Evolutionary conservation across 2,113 vertebrate species (phyloP).

Genomic region (Paratilapia polleni): DNA sequence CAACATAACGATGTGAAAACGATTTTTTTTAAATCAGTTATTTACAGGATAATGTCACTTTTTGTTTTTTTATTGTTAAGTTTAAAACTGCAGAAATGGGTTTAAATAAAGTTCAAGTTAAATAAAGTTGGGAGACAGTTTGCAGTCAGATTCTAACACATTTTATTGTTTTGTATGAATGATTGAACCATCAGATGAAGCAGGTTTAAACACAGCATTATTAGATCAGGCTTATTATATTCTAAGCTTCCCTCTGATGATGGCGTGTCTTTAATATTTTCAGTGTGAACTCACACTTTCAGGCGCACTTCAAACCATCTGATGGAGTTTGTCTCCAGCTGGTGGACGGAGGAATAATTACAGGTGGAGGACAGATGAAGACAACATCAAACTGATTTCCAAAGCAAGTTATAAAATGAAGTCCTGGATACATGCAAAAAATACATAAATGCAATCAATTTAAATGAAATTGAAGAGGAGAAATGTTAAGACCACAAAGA

Average conservation of each 20-base stretch:
- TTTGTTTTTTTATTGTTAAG: not conserved
- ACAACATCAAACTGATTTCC: too few relatives aligned
- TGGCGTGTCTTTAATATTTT: too few relatives aligned
- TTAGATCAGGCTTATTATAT: too few relatives aligned
- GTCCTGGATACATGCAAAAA: too few relatives aligned
- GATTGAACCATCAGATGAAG: too few relatives aligned
- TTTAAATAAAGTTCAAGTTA: not conserved
- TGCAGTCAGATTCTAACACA: too few relatives aligned
- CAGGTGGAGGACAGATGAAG: not conserved
- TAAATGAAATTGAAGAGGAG: too few relatives aligned
- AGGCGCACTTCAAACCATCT: not conserved
- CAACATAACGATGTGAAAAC: not conserved
- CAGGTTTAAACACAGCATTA: too few relatives aligned
- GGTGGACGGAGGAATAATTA: not conserved
- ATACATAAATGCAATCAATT: too few relatives aligned
- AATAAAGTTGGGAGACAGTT: not conserved
- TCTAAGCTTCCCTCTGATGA: not conserved
- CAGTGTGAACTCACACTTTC: not conserved
- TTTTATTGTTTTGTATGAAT: too few relatives aligned
- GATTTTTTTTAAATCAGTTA: not conserved
- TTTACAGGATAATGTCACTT: not conserved
- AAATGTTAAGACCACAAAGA: too few relatives aligned
- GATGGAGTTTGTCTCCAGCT: slow-evolving; percentile 46
- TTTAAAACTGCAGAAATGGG: not conserved
- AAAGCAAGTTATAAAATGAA: too few relatives aligned